Base-by-base conservation (phyloP, 2,113 vertebrate species). In the Brachyhypopomus gauderio region DNA sequence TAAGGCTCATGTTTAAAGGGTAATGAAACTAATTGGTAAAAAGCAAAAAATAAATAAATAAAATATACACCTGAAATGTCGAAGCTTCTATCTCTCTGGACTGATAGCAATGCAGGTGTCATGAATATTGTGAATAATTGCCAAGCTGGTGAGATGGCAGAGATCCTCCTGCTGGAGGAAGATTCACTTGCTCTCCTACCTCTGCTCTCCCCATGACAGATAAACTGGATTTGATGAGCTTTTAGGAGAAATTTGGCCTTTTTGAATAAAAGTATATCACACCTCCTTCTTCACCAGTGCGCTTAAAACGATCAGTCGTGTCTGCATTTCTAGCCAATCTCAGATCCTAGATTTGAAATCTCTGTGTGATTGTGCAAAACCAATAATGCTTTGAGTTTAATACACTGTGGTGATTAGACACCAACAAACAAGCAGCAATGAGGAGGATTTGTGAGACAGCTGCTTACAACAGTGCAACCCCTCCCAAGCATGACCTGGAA, bases 211-310 rank as follows among this genome's bases (percentile, higher is more conserved):
- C 8, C 60, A n/a, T 79, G 64, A 75, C 80, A 79, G 71, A 23
- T 30, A 56, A 41, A 81, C 56, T 58, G 36, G 12, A 60, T 56
- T 71, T 78, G 71, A 81, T 83, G 62, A 86, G 77, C 76, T 72
- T 81, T 80, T 63, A 63, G 58, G 34, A 84, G 74, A 41, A 66
- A 79, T 66, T n/a, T 23, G 34, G 22, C 4, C 58, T 74, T 64
- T 34, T 36, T 73, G 34, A 72, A 27, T 60, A 59, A 85, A 36
- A 55, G 69, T 76, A 16, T 1, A 45, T 76, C 27, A 76, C 17
- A 75, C 30, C 36, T 36, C n/a, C 2, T 71, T 5, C 45, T 48
- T 48, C 30, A 14, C n/a, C 34, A 25, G 38, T 22, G 17, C 23
- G n/a, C 1, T 72, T 30, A 27, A 25, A 30, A 23, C 12, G 9